These are phyloP conservation scores for Chlorodrepanis virens DNA, from an alignment of 2,113 vertebrate genomes.

Conservation along the genomic window DNA sequence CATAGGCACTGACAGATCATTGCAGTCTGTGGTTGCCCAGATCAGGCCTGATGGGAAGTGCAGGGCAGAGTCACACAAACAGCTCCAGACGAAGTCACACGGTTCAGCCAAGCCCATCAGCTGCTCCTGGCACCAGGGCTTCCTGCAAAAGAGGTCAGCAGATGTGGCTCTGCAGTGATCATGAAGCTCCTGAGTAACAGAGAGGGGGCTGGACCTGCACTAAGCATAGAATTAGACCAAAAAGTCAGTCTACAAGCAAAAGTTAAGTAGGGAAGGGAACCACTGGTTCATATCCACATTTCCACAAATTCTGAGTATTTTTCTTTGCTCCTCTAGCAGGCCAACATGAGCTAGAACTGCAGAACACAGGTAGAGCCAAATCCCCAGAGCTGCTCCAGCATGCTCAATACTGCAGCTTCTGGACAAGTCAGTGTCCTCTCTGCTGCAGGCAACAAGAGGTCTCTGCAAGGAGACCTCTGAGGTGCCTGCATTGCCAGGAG, in stretches of 20 bases:
- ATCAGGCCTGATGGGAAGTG: neutral
- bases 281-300: neutral
- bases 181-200: neutral
- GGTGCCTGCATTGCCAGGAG: neutral
- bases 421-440: neutral
- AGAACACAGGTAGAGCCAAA: neutral
- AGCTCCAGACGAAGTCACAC: neutral
- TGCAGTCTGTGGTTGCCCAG: accelerated
- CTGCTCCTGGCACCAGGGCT: neutral
- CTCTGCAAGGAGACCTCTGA: neutral
- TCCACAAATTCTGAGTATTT: neutral
- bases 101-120: neutral
- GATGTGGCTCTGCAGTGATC: neutral
- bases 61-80: neutral
- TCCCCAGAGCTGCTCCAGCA: neutral
- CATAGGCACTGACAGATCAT: neutral
- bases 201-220: neutral
- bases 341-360: neutral
- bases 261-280: neutral
- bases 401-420: neutral
- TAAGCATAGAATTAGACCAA: neutral
- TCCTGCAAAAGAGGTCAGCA: neutral
- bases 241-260: neutral
- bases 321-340: neutral
- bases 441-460: neutral